A percentile compares a stretch with the other conserved stretches of the same genome.
Conservation (phyloP, 2,797 vertebrate genomes). For the Orientallactaga sibirica region DNA sequence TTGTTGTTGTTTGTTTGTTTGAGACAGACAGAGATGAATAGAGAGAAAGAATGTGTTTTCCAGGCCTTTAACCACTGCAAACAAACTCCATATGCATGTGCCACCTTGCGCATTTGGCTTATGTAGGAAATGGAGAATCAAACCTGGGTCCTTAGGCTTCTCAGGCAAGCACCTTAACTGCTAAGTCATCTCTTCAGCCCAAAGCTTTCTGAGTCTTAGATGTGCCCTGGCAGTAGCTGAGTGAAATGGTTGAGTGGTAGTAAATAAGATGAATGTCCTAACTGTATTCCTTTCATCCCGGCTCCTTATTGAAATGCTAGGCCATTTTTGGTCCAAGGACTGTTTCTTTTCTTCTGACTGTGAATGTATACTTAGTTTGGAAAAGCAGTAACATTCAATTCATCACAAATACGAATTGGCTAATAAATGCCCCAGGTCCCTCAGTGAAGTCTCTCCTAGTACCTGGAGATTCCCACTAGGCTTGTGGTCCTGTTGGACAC, state of each 20-base stretch:
- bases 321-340: not conserved
- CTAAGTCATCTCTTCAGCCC: too few species aligned
- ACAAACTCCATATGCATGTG: too few species aligned
- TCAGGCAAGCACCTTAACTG: too few species aligned
- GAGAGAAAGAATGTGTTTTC: too few species aligned
- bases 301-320: not conserved
- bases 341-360: not conserved
- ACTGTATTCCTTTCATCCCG: not conserved
- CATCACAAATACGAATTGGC: not conserved
- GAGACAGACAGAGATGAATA: too few species aligned
- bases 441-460: not conserved
- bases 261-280: not conserved
- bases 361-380: not conserved
- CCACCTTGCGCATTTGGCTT: too few species aligned
- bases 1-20: too few species aligned
- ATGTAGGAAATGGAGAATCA: too few species aligned
- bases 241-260: not conserved
- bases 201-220: not conserved
- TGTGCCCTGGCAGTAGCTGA: not conserved
- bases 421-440: not conserved
- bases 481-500: not conserved
- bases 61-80: too few species aligned
- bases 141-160: too few species aligned
- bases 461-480: not conserved
- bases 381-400: not conserved